Percentiles rank a stretch among this genome's conserved stretches.
Conservation (phyloP, 2,113 vertebrate species). For the Limanda limanda region DNA sequence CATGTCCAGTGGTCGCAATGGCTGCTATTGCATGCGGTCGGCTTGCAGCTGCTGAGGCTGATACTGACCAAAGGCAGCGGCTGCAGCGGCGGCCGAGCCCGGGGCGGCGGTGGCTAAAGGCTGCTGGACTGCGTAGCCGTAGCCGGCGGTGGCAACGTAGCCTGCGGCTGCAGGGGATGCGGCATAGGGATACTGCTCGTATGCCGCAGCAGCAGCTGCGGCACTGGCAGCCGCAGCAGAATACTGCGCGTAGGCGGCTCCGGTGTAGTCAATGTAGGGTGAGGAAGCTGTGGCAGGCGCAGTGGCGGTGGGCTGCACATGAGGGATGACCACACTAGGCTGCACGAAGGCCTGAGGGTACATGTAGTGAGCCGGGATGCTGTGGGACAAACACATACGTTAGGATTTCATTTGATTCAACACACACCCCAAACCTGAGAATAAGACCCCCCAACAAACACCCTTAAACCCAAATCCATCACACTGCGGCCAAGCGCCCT, state of each 20-base stretch:
- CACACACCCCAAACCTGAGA: not conserved
- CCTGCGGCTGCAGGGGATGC: conserved; percentile 91
- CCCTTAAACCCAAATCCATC: conserved; percentile 69
- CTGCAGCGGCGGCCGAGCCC: conserved; percentile 87
- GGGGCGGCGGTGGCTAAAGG: conserved; percentile 89
- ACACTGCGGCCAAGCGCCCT: conserved; percentile 73
- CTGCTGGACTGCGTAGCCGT: conserved; percentile 95
- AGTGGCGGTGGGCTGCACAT: conserved; percentile 88
- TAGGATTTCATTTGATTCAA: conserved; percentile 35
- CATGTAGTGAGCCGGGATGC: conserved; percentile 97
- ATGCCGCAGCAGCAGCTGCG: conserved; percentile 85
- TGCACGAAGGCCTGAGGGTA: conserved; percentile 98
- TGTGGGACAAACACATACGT: conserved; percentile 78
- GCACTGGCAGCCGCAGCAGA: conserved; percentile 87
- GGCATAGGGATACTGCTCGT: conserved; percentile 95
- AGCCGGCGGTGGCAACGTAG: conserved; percentile 91
- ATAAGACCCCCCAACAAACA: conserved; percentile 5
- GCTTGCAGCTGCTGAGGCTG: conserved; percentile 97
- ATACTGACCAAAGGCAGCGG: conserved; percentile 94
- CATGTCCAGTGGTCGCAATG: conserved; percentile 69
- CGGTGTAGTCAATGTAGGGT: conserved; percentile 97
- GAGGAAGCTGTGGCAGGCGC: conserved; percentile 87
- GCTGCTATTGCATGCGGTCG: conserved; percentile 96
- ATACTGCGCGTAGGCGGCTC: conserved; percentile 95
- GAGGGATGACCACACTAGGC: conserved; percentile 96